A percentile compares a stretch with the other conserved stretches of the same genome.
These are phyloP conservation scores for Hydropsyche tenuis DNA, from an alignment of 1,140 invertebrate species.

Conservation along the genomic window DNA sequence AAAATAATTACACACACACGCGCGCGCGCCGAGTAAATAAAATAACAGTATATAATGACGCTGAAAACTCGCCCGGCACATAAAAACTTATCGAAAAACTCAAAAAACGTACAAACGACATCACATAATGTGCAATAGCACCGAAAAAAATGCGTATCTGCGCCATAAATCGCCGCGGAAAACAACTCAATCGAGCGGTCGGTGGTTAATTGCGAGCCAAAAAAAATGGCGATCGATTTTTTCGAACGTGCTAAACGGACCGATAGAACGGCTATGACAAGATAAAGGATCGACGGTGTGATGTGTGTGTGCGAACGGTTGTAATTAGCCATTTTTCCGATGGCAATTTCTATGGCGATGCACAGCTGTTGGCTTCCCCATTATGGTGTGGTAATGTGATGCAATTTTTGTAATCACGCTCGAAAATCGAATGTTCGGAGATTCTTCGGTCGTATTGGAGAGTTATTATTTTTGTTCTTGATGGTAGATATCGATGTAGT, in stretches of 20 bases:
- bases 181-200: background rate
- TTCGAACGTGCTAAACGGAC: background rate
- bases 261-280: conserved; percentile 2
- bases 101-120: background rate
- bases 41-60: conserved; percentile 29
- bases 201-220: background rate
- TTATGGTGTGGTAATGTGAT: background rate
- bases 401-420: background rate
- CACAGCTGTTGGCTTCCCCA: background rate
- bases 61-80: conserved; percentile 3
- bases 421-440: background rate
- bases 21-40: conserved; percentile 26
- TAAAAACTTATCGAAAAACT: no score
- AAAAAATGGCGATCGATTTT: background rate
- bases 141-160: background rate
- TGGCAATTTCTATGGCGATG: background rate
- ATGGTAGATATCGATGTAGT: no score
- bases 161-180: background rate
- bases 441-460: no score
- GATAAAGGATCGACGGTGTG: background rate
- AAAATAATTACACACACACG: conserved; percentile 32
- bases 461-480: no score
- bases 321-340: conserved; percentile 15
- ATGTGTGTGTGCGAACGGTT: background rate
- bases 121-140: background rate